Evolutionary conservation across 2,113 vertebrate genomes (phyloP), one percentile per base, ranked within the genome.

Genomic region (Archocentrus centrarchus): DNA sequence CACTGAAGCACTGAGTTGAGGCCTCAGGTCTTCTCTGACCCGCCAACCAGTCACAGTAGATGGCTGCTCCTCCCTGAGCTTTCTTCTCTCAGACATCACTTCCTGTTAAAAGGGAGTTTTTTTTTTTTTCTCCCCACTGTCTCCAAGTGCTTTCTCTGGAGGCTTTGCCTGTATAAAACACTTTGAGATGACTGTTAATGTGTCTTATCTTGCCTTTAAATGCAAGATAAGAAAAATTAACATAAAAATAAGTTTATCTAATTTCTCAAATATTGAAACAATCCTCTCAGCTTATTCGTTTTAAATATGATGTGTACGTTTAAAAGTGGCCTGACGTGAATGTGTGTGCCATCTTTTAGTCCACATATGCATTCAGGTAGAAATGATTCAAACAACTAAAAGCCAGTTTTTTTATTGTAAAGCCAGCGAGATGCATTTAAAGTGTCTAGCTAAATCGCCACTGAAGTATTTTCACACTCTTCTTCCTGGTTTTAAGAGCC

Each of bases 401-500:
- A 18, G 39, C 44, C 22, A 22, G 17, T 60, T 14, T 37, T 64
- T 73, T 60, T 59, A 50, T 20, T 50, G 57, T 35, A 73, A 35
- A 73, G 50, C 18, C 9, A 0, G n/a, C 47, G 63, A 30, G 4
- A 50, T 59, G 22, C 57, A 53, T 66, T 77, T 18, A 30, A 60
- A 27, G 60, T 64, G 27, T 59, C 32, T 22, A 7, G 35, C 66
- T 77, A 13, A 59, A 80, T 58, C 17, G 27, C 11, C 58, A 2
- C 39, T 57, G 63, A 86, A 77, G 70, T 47, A 5, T 37, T 27
- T 75, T n/a, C 70, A 15, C 30, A 70, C 11, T 75, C 15, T 68
- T 55, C 35, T 68, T 59, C 73, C 11, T 47, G 10, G 47, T 58
- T 53, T n/a, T 59, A 13, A 77, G 37, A 81, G 37, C 32, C 44